Evolutionary conservation across 2,888 invertebrate genomes (phyloP).

Genomic region (Parnassius orleans): DNA sequence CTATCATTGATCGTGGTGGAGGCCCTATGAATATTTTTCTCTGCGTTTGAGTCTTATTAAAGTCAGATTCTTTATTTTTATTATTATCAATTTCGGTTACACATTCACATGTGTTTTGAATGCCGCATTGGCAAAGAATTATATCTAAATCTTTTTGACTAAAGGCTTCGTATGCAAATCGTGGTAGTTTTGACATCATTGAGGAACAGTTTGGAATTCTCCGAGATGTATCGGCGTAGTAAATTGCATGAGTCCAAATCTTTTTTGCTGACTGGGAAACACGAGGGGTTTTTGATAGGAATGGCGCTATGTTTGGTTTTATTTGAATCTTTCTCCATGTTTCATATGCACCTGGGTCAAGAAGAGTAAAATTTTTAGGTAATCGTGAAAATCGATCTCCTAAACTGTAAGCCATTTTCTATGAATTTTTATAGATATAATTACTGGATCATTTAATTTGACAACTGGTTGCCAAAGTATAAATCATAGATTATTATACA

Average conservation of each 20-base stretch:
- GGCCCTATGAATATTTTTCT: conserved; percentile 51
- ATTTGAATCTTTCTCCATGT: conserved; percentile 30
- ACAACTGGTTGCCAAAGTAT: not conserved
- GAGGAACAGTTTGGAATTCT: conserved; percentile 56
- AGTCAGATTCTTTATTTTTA: conserved; percentile 29
- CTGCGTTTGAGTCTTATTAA: conserved; percentile 29
- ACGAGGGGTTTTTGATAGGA: conserved; percentile 53
- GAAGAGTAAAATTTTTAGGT: conserved; percentile 44
- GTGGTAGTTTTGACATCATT: conserved; percentile 53
- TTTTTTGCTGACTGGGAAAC: conserved; percentile 34
- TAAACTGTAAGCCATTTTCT: conserved; percentile 54
- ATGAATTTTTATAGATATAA: not conserved
- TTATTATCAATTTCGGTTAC: conserved; percentile 34
- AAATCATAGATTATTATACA: too few relatives aligned
- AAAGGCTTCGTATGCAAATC: conserved; percentile 60
- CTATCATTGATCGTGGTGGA: conserved; percentile 38
- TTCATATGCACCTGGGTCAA: conserved; percentile 65
- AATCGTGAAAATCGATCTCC: conserved; percentile 47
- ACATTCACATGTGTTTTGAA: conserved; percentile 54
- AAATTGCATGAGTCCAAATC: conserved; percentile 59
- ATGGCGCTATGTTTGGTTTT: conserved; percentile 48
- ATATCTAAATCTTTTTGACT: conserved; percentile 54
- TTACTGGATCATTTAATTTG: not conserved
- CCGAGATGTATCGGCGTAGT: conserved; percentile 36
- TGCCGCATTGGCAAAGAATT: conserved; percentile 58